Percentiles rank a stretch among this genome's conserved stretches.
Evolutionary conservation across 1,140 invertebrate genomes (phyloP).

Genomic region (Drosophila punjabiensis): DNA sequence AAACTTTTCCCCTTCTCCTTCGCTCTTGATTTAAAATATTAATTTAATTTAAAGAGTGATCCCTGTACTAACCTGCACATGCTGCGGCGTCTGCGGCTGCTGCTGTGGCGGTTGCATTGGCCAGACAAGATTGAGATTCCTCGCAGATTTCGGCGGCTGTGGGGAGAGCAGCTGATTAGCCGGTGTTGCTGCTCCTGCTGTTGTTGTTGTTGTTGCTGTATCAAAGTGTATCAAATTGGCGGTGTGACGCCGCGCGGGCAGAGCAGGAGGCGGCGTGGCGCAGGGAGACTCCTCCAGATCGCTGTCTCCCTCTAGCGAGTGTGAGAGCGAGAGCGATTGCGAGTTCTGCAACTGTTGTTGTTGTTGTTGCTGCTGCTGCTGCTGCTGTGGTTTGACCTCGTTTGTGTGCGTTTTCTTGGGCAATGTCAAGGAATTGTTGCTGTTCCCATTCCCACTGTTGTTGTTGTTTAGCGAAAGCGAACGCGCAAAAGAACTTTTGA

Average conservation of each 20-base stretch:
- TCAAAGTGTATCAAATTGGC: conserved; percentile 64
- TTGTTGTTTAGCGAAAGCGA: conserved; percentile 80
- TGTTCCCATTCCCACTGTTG: conserved; percentile 35
- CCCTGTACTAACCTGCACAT: conserved; percentile 63
- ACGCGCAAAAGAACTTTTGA: conserved; percentile 85
- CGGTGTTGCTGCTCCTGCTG: conserved; percentile 8
- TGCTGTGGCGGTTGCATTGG: conserved; percentile 45
- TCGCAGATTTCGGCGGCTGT: conserved; percentile 30
- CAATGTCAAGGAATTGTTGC: conserved; percentile 63
- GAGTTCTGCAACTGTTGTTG: conserved; percentile 31
- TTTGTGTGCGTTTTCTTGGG: conserved; percentile 66
- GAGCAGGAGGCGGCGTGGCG: conserved; percentile 64
- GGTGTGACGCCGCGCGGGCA: conserved; percentile 72
- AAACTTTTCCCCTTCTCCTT: background rate
- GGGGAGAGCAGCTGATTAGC: conserved; percentile 56
- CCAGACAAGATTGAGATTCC: conserved; percentile 67
- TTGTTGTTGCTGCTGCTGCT: conserved; percentile 28
- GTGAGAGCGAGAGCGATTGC: conserved; percentile 23
- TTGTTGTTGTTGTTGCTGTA: conserved; percentile 12
- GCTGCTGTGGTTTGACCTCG: conserved; percentile 55
- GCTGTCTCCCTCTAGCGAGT: conserved; percentile 16
- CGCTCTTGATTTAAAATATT: background rate
- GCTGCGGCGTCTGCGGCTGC: conserved; percentile 18
- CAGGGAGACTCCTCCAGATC: conserved; percentile 47
- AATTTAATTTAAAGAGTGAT: background rate